Evolutionary conservation across 1,140 invertebrate genomes (phyloP), one percentile per base, ranked within the genome.

Genomic region (Macrobrachium nipponense): DNA sequence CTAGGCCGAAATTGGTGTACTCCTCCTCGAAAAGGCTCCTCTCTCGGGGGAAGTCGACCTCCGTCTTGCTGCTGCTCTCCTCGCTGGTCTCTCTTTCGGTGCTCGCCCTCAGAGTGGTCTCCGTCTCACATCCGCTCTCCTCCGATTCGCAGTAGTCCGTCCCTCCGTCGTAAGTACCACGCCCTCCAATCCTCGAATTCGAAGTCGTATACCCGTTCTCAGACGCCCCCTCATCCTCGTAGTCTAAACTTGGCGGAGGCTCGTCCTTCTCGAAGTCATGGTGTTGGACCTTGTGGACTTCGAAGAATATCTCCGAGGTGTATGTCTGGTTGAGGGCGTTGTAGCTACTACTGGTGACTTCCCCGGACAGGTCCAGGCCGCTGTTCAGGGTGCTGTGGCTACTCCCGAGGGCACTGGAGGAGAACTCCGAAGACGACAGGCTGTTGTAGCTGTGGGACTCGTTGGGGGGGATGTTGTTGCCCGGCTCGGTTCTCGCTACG

Each of bases 71-170:
- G 23, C 61, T 61, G 18, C 64, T 18, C 17, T 36, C 80, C 15
- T 80, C 78, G 27, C 44, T 60, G 15, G 18, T 80, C 1, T 86
- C 84, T 20, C 36, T 80, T 15, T 59, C 84, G 61, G 44, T 80
- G 14, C n/a, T 60, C 58, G 77, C 68, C 59, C 11, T 87, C 64
- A 87, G 36, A 11, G 86, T 87, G 6, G 80, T 73, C n/a, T 82
- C 86, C 0, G 80, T 87, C 51, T 87, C 80, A 20, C 86, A 44
- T 18, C 86, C 80, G 68, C 62, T 87, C 51, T 79, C 80, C 36
- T 79, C 86, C 14, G 80, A 66, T n/a, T 79, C 82, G 59, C 61
- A 51, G 76, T 43, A 64, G 58, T 27, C 66, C 12, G 61, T 72
- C 66, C 14, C 36, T 36, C 27, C 27, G 27, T 36, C 27, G 27